Evolutionary conservation across 2,888 invertebrate species (phyloP), one percentile per base, ranked within the genome.

Genomic region (Ochlodes sylvanus): DNA sequence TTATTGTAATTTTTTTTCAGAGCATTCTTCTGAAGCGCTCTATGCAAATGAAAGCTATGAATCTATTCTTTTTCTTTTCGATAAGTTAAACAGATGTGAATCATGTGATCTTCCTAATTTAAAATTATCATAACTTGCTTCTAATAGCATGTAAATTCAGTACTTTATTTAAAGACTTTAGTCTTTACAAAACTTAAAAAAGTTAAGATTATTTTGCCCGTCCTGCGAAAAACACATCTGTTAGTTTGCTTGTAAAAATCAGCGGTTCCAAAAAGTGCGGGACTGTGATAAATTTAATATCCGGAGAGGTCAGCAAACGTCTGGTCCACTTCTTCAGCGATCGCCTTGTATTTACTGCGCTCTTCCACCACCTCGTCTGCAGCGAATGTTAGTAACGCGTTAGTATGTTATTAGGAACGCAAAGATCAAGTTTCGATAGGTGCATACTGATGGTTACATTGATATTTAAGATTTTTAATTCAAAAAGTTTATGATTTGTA

Each of bases 341-440:
- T 99, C 77, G 97, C 96, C 95, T 99, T 99, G 96, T 98, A 99
- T 94, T 98, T 98, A 95, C 98, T 98, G 94, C 98, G 98, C 87
- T 98, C 98, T 90, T 96, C 96, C 78, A 96, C 94, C 85, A 98
- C 95, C 87, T 98, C 97, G 93, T 98, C 98, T 98, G 95, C 76
- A 94, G 94, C 76, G 76, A 81, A 84, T 78, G 76, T 86, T 85
- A 83, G 78, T 82, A 19, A 73, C 69, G 64, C 50, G 71, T 79
- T 77, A 77, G n/a, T 54, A 55, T 67, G 52, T 34, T 61, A 60
- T 32, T 58, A 6, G 50, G 15, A 15, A 17, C 47, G 15, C 15
- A 17, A 9, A 15, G 5, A 17, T 0, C 47, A 17, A 12, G 34
- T 34, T 34, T 34, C 34, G 34, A 7, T 34, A 34, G 9, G 7